These are phyloP conservation scores for Oligia strigilis DNA, from an alignment of 2,888 invertebrate species.

Conservation along the genomic window DNA sequence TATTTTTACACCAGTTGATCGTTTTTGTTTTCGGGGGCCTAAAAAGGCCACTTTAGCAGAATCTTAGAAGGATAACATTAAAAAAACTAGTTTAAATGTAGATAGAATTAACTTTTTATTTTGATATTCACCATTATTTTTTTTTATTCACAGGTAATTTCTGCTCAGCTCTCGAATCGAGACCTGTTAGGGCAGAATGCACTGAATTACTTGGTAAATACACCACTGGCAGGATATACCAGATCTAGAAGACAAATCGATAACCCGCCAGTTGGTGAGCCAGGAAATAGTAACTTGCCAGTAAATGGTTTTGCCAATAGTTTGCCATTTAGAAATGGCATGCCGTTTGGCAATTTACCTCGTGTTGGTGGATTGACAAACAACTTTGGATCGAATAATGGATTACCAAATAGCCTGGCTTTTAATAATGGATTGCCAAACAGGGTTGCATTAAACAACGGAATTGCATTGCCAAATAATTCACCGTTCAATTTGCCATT, in stretches of 20 bases:
- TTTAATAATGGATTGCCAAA: conserved; percentile 7
- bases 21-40: too few relatives aligned
- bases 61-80: too few relatives aligned
- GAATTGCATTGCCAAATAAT: not conserved
- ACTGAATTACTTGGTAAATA: conserved; percentile 15
- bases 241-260: conserved; percentile 47
- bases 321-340: conserved; percentile 11
- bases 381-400: conserved; percentile 25
- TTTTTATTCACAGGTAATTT: conserved; percentile 64
- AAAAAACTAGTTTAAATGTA: not conserved
- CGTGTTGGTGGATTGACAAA: conserved; percentile 14
- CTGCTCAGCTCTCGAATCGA: conserved; percentile 60
- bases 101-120: not conserved
- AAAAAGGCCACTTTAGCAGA: too few relatives aligned
- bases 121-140: conserved; percentile 24
- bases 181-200: conserved; percentile 56
- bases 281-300: conserved; percentile 22
- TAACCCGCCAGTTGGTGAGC: not conserved
- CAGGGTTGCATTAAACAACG: not conserved
- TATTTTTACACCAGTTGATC: not conserved
- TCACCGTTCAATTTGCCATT: not conserved
- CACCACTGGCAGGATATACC: not conserved
- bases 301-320: not conserved
- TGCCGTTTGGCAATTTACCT: conserved; percentile 18
- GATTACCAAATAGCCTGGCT: not conserved